Base-by-base conservation (phyloP, 2,888 invertebrate species). In the Dryobota labecula region DNA sequence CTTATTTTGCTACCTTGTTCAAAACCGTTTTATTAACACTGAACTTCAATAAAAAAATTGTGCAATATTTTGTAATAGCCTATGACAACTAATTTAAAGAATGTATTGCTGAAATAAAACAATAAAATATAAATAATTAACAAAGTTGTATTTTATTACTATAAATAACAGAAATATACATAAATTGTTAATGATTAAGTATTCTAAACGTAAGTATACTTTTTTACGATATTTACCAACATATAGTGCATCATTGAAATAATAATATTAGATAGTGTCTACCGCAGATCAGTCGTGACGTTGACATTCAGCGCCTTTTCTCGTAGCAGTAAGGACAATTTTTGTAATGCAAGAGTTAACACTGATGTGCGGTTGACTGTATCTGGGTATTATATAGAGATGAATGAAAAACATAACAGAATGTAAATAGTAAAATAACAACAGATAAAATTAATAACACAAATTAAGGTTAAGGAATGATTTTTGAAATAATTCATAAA, bases 101-200 rank as follows among this genome's bases (percentile, higher is more conserved):
- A 70, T 71, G 66, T 78, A 82, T 68, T 79, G 71, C 73, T 82
- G 70, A 83, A 82, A 75, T 83, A 73, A 84, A 84, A 78, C 70
- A 83, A 83, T 79, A 81, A 77, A 77, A 75, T 77, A 83, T 75
- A 80, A 77, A 76, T 78, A 78, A 83, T 66, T 80, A 82, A 82
- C 80, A 83, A 80, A 83, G 60, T 62, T 83, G 76, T 83, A 72
- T 83, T 80, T 82, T 82, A 70, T 73, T 78, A 24, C 47, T 66
- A 30, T 66, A 69, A 53, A 60, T 68, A 82, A 78, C 67, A 78
- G 70, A 78, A 76, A 78, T 69, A 70, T 78, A 70, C 63, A 75
- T 68, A 68, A 24, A 74, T 61, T 53, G 41, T 53, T 68, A 65
- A 45, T 53, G 24, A 80, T 68, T 51, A 71, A 76, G 58, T 60